Evolutionary conservation across 2,797 vertebrate species (phyloP).

Genomic region (Lophotriccus pileatus): DNA sequence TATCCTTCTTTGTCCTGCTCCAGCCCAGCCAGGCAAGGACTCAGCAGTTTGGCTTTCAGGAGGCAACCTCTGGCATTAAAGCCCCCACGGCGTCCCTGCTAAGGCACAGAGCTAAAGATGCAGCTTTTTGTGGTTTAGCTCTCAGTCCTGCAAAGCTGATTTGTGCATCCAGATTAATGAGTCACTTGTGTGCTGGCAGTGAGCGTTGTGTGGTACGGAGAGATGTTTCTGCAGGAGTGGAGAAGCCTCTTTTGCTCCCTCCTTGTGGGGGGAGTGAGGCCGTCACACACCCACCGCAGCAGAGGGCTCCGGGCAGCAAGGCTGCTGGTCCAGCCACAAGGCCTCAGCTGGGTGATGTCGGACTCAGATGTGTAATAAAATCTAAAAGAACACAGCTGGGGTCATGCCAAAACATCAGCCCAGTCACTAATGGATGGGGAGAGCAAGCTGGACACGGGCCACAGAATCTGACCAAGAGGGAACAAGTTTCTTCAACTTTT

Average conservation of each 20-base stretch:
- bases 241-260: background rate
- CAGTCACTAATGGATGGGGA: background rate
- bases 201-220: background rate
- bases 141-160: background rate
- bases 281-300: background rate
- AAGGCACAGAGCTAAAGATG: background rate
- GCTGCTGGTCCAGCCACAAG: background rate
- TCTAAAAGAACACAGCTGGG: background rate
- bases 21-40: background rate
- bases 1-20: background rate
- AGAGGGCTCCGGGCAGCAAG: background rate
- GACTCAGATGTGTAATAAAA: background rate
- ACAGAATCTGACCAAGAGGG: background rate
- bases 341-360: fast-evolving
- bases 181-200: background rate
- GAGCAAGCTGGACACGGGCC: background rate
- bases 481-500: background rate
- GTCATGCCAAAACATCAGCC: background rate
- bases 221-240: background rate
- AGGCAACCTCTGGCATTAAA: background rate
- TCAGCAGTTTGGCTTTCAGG: background rate
- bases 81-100: background rate
- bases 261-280: background rate
- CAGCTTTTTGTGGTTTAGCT: background rate
- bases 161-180: background rate